Base-by-base conservation (phyloP, 2,888 invertebrate species). In the Lasioglossum leucozonium region DNA sequence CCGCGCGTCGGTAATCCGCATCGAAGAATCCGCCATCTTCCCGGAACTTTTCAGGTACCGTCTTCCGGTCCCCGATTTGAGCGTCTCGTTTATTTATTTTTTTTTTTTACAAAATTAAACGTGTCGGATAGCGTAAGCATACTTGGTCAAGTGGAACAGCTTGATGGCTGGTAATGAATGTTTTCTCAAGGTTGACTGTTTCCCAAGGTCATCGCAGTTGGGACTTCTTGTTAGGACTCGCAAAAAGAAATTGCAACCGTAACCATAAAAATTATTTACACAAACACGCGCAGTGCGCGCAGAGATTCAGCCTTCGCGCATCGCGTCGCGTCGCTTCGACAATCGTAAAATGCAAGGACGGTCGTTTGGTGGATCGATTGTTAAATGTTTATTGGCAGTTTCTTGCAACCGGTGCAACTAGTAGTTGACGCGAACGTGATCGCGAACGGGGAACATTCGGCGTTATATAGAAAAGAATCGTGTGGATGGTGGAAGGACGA, bases 381-480 rank as follows among this genome's bases (percentile, higher is more conserved):
- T n/a, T 26, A 11, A 11, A 55, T 11, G 55, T n/a, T n/a, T 55
- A n/a, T n/a, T n/a, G n/a, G n/a, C n/a, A n/a, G n/a, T 55, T n/a
- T 55, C n/a, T n/a, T n/a, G 55, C 11, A 4, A n/a, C 55, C 0
- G 55, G 55, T 55, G 55, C 55, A 55, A 55, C 55, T n/a, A 55
- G 55, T 55, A 55, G 55, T 55, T n/a, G 55, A 55, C 55, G 55
- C n/a, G 55, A n/a, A 55, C 55, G 55, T 55, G 55, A n/a, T 55
- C 55, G 55, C n/a, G 55, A n/a, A 55, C 11, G 55, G n/a, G 55
- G 55, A n/a, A 55, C 55, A 11, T 55, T 55, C n/a, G 55, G 10
- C 11, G n/a, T 55, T 11, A 55, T 55, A n/a, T 76, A 72, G 74
- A 69, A 80, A 74, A 75, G 65, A 51, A 71, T 16, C 10, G 44